Evolutionary conservation across 2,888 invertebrate genomes (phyloP).

Genomic region (Pristionchus mayeri): DNA sequence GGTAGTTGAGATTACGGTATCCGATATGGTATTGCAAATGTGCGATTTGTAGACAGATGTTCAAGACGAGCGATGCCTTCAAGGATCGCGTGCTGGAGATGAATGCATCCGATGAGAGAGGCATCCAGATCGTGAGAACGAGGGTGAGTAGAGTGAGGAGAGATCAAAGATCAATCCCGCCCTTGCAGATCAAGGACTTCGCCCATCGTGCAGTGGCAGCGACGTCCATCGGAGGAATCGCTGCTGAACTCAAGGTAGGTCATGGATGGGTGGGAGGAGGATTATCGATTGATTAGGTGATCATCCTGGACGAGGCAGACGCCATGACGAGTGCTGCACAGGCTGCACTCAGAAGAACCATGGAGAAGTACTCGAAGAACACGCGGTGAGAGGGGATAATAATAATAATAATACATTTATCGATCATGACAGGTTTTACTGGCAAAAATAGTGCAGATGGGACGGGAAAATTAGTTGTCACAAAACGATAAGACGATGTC

Average conservation of each 20-base stretch:
- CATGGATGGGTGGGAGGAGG: not conserved
- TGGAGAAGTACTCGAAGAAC: slow-evolving; percentile 94
- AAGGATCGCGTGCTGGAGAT: slow-evolving; percentile 88
- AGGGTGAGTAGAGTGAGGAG: slow-evolving; percentile 80
- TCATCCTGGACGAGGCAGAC: slow-evolving; percentile 98
- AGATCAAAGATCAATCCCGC: too few species aligned
- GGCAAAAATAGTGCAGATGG: too few species aligned
- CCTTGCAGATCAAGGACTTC: slow-evolving; percentile 87
- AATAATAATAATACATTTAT: too few species aligned
- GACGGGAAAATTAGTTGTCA: too few species aligned
- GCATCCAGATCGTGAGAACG: slow-evolving; percentile 95
- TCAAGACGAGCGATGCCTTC: slow-evolving; percentile 63
- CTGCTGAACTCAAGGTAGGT: slow-evolving; percentile 87
- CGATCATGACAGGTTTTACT: too few species aligned
- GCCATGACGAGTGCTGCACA: slow-evolving; percentile 98
- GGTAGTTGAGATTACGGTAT: not conserved
- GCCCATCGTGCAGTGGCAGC: slow-evolving; percentile 87
- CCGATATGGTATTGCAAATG: not conserved
- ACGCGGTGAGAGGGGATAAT: slow-evolving; percentile 57
- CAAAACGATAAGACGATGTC: too few species aligned
- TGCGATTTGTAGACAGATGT: slow-evolving; percentile 66
- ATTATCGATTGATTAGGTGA: slow-evolving; percentile 71
- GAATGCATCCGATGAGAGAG: slow-evolving; percentile 98
- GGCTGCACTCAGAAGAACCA: slow-evolving; percentile 94
- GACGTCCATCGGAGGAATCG: slow-evolving; percentile 49